Conservation (phyloP, 2,888 invertebrate species). For the Apantesis nais region DNA sequence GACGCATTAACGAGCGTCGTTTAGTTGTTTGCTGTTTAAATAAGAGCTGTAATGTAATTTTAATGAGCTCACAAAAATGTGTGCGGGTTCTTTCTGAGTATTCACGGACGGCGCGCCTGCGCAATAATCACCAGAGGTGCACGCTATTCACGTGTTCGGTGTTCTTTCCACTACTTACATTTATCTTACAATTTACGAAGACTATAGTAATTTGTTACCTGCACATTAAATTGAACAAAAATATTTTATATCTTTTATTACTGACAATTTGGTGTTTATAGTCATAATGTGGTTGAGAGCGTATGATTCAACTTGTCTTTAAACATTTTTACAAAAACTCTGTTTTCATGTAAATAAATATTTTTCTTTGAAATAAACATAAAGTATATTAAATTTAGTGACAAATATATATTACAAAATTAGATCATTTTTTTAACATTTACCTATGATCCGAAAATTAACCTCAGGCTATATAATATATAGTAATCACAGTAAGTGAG, state of each 20-base stretch:
- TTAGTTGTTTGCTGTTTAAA: slow-evolving; percentile 84
- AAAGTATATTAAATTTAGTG: not conserved
- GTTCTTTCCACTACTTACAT: slow-evolving; percentile 31
- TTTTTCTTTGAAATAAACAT: not conserved
- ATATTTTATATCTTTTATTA: slow-evolving; percentile 11
- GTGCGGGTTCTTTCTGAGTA: slow-evolving; percentile 65
- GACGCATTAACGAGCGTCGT: slow-evolving; percentile 81
- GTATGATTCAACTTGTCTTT: not conserved
- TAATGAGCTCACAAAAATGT: slow-evolving; percentile 83
- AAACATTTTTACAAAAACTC: not conserved
- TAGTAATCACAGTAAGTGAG: too few relatives aligned
- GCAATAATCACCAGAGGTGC: slow-evolving; percentile 50
- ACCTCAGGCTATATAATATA: too few relatives aligned
- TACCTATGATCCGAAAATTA: not conserved
- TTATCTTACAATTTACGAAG: slow-evolving; percentile 34
- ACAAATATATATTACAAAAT: too few relatives aligned
- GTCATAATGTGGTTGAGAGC: not conserved
- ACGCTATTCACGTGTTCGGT: slow-evolving; percentile 21
- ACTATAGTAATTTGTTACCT: slow-evolving; percentile 32
- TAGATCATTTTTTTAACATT: too few relatives aligned
- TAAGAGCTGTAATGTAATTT: slow-evolving; percentile 83
- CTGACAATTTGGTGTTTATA: slow-evolving; percentile 5
- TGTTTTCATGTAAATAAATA: not conserved
- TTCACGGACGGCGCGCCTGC: slow-evolving; percentile 42
- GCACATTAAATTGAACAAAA: slow-evolving; percentile 13